These are phyloP conservation scores for Phasia obesa DNA, from an alignment of 2,888 invertebrate genomes.

Conservation along the genomic window DNA sequence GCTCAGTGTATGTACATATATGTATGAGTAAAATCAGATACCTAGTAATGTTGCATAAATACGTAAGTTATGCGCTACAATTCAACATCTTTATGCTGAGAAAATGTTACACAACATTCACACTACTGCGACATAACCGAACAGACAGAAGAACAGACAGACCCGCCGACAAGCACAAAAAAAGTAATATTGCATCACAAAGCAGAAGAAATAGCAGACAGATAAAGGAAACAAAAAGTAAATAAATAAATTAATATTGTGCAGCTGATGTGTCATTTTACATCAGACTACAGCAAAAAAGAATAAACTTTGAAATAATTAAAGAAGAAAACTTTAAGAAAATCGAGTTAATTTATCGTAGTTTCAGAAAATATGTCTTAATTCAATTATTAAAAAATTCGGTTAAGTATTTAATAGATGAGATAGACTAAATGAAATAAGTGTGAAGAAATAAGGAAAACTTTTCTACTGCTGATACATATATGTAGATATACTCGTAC, in stretches of 20 bases:
- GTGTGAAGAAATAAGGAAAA: too few species aligned
- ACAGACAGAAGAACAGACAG: not conserved
- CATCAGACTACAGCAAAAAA: not conserved
- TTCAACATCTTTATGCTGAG: conserved; percentile 53
- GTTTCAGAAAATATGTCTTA: too few species aligned
- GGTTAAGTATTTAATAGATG: too few species aligned
- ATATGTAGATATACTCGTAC: too few species aligned
- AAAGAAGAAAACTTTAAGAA: too few species aligned
- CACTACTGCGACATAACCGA: conserved; percentile 2
- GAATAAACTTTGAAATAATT: too few species aligned
- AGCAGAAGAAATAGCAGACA: conserved; percentile 17
- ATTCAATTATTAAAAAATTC: too few species aligned
- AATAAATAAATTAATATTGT: conserved; percentile 13
- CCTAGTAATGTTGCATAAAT: conserved; percentile 1
- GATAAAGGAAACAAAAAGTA: conserved; percentile 7
- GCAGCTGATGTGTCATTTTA: conserved; percentile 37
- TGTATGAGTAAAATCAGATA: conserved; percentile 4
- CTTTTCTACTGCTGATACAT: too few species aligned
- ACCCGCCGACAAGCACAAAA: conserved; percentile 11
- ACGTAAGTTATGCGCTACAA: conserved; percentile 54
- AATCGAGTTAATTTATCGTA: too few species aligned
- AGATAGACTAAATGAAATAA: too few species aligned
- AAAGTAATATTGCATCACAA: conserved; percentile 44
- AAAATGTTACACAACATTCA: conserved; percentile 53
- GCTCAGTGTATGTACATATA: conserved; percentile 26